Percentiles rank a stretch among this genome's conserved stretches.
phyloP scores from a whole-genome alignment of 2,888 invertebrate genomes.

The Latrodectus hesperus region DNA sequence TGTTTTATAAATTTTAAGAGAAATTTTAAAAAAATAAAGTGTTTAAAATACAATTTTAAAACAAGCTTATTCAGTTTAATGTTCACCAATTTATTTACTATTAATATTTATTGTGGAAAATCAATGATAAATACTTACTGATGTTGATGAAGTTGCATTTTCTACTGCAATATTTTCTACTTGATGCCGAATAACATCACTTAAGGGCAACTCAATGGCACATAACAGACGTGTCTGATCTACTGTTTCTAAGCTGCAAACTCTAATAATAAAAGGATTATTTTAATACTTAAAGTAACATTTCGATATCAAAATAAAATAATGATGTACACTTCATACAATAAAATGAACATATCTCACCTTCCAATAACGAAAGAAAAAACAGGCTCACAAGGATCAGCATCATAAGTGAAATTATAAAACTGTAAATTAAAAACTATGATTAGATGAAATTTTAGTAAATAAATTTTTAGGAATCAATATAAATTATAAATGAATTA shows the following conservation, averaged over 20 bases:
- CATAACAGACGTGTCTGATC: slow-evolving; percentile 65
- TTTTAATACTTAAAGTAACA: background rate
- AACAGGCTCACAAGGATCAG: slow-evolving; percentile 63
- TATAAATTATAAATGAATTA: no score
- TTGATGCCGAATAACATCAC: slow-evolving; percentile 66
- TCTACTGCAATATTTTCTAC: slow-evolving; percentile 55
- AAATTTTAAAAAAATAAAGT: no score
- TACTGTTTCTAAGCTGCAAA: slow-evolving; percentile 68
- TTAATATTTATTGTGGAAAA: no score
- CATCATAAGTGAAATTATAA: slow-evolving; percentile 67
- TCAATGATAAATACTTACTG: slow-evolving; percentile 17
- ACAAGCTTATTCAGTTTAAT: no score
- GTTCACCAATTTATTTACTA: no score
- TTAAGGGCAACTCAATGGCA: slow-evolving; percentile 66
- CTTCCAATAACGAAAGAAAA: slow-evolving; percentile 66
- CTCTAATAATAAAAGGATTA: slow-evolving; percentile 23
- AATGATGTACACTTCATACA: background rate
- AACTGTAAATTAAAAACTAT: slow-evolving; percentile 33
- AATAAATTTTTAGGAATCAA: background rate
- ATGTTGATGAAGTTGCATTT: slow-evolving; percentile 39
- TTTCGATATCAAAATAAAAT: background rate
- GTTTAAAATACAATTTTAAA: no score
- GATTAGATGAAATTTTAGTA: background rate
- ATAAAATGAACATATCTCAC: slow-evolving; percentile 15
- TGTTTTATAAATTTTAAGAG: no score